Evolutionary conservation across 23 tunicate species (phyloP), one percentile per base, ranked within the genome.

Genomic region (Oikopleura albicans): DNA sequence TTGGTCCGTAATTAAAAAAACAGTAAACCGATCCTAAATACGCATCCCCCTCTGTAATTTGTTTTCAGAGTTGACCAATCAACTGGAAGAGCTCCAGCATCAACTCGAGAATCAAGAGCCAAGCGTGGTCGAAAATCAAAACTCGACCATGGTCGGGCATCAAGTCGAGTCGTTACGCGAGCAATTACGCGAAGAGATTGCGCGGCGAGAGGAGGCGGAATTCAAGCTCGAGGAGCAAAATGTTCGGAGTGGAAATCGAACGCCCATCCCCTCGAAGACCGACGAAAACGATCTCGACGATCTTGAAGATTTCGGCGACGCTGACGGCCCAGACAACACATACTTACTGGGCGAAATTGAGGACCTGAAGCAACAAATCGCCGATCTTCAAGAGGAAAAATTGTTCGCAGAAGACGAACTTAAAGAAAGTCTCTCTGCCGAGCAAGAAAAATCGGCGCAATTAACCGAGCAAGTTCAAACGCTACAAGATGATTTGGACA

Each of bases 271-370:
- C 4, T 31, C 79, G 37, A 27, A 31, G 31, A 71, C 37, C 37
- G 37, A 71, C 35, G 37, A 27, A 22, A 12, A 12, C 12, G 63
- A 49, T 22, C 16, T 8, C 16, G 79, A 71, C 79, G 79, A 71
- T 71, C 79, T 71, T 34, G 79, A 71, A 71, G 79, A 71, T 29
- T 71, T 71, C 31, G 79, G 79, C 79, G 79, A 71, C 31, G 36
- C 28, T 16, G 79, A 16, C 31, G 79, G 35, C 2, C 34, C 34
- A 16, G 79, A 29, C 27, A 71, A 71, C 35, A 29, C 4, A 2
- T 12, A 12, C 4, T 29, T 71, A 12, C 37, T 71, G 34, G 79
- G 79, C 28, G 79, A 71, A 71, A 71, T 71, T 12, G 79, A 71
- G 31, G 79, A 71, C 37, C 79, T 71, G 79, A 71, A 71, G 37